Evolutionary conservation across 2,888 invertebrate species (phyloP).

Genomic region (Spodoptera littoralis): DNA sequence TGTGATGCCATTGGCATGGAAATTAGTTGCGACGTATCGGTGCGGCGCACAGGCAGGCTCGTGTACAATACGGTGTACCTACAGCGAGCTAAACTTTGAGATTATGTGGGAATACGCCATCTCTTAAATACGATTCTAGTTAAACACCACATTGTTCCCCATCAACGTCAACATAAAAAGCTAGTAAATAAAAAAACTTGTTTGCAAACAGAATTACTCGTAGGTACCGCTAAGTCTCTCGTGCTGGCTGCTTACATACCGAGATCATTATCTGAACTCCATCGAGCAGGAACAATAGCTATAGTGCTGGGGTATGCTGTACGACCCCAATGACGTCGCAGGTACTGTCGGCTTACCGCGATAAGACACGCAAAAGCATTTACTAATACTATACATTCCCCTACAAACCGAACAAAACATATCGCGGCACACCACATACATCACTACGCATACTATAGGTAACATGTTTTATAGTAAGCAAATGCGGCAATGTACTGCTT

Average conservation of each 20-base stretch:
- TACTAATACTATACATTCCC: slow-evolving; percentile 49
- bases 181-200: slow-evolving; percentile 51
- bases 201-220: slow-evolving; percentile 61
- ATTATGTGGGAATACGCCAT: slow-evolving; percentile 19
- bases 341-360: slow-evolving; percentile 67
- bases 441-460: slow-evolving; percentile 16
- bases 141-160: slow-evolving; percentile 20
- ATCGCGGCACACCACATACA: slow-evolving; percentile 37
- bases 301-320: slow-evolving; percentile 63
- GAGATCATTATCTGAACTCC: slow-evolving; percentile 74
- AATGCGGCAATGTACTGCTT: slow-evolving; percentile 55
- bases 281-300: slow-evolving; percentile 79
- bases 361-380: slow-evolving; percentile 76
- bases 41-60: slow-evolving; percentile 26
- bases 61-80: slow-evolving; percentile 1
- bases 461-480: slow-evolving; percentile 24
- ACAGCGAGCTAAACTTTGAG: slow-evolving; percentile 8
- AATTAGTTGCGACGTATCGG: slow-evolving; percentile 63
- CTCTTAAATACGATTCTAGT: slow-evolving; percentile 31
- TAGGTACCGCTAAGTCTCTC: slow-evolving; percentile 60
- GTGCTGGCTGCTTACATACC: slow-evolving; percentile 53
- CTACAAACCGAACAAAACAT: slow-evolving; percentile 20
- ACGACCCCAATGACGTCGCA: slow-evolving; percentile 74
- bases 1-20: slow-evolving; percentile 72
- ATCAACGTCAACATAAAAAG: slow-evolving; percentile 29